phyloP scores from a whole-genome alignment of 2,888 invertebrate species.

The Volucella zonaria region DNA sequence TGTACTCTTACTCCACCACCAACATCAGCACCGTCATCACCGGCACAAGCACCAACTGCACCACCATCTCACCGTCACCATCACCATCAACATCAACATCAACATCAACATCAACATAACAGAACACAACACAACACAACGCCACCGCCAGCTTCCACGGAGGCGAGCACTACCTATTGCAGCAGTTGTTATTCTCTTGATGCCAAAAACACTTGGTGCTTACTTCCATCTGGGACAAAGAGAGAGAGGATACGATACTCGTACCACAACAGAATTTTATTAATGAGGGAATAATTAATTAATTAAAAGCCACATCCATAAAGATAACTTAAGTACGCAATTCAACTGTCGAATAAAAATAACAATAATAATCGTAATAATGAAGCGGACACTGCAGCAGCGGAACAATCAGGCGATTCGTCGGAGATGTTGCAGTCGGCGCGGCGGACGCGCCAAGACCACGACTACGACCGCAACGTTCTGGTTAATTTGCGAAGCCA shows the following conservation, averaged over 20 bases:
- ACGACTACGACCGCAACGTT: constrained; percentile 18
- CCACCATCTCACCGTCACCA: constrained; percentile 41
- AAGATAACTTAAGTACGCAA: constrained; percentile 74
- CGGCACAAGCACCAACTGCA: not conserved
- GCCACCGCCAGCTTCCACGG: constrained; percentile 35
- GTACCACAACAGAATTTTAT: constrained; percentile 58
- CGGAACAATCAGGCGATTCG: not conserved
- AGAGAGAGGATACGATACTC: not conserved
- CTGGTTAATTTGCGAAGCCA: constrained; percentile 57
- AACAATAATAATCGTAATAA: constrained; percentile 69
- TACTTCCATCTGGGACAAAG: not conserved
- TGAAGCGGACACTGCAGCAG: constrained; percentile 11
- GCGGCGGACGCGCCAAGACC: not conserved
- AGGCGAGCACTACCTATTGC: constrained; percentile 58
- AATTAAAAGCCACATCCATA: constrained; percentile 74
- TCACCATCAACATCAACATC: constrained; percentile 47
- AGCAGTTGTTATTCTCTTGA: constrained; percentile 52
- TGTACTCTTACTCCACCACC: constrained; percentile 41
- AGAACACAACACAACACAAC: too few species aligned
- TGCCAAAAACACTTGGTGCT: constrained; percentile 58
- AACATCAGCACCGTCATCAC: constrained; percentile 40
- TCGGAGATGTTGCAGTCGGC: constrained; percentile 2
- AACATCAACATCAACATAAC: constrained; percentile 45
- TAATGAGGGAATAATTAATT: constrained; percentile 74
- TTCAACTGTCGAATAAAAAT: constrained; percentile 73